Evolutionary conservation across 2,888 invertebrate genomes (phyloP).

Genomic region (Standfussiana lucernea): DNA sequence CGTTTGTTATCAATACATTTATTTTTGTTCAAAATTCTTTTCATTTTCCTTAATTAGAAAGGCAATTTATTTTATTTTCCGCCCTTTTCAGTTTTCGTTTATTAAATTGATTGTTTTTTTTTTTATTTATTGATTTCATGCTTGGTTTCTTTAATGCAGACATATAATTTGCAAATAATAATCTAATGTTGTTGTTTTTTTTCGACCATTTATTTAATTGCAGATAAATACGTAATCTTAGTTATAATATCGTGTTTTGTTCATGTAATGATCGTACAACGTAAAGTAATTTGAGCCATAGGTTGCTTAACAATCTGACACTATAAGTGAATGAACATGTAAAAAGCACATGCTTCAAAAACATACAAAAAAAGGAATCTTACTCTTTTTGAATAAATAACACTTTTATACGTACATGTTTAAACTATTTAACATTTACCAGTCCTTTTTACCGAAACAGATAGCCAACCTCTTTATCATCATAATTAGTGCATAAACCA

Average conservation of each 20-base stretch:
- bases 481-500: constrained; percentile 50
- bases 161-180: neutral
- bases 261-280: neutral
- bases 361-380: no score
- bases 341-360: neutral
- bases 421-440: neutral
- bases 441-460: neutral
- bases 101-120: constrained; percentile 19
- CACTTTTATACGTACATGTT: neutral
- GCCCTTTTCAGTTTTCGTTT: constrained; percentile 12
- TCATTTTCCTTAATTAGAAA: constrained; percentile 53
- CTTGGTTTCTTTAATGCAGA: neutral
- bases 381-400: neutral
- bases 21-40: constrained; percentile 34
- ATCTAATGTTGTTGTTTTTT: neutral
- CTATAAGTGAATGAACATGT: neutral
- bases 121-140: neutral
- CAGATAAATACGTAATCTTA: neutral
- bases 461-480: constrained; percentile 21
- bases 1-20: constrained; percentile 43
- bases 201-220: neutral
- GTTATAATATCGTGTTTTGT: neutral
- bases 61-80: constrained; percentile 34
- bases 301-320: neutral
- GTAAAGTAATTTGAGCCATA: neutral